Evolutionary conservation across 1,140 invertebrate genomes (phyloP).

Genomic region (Atta colombica): DNA sequence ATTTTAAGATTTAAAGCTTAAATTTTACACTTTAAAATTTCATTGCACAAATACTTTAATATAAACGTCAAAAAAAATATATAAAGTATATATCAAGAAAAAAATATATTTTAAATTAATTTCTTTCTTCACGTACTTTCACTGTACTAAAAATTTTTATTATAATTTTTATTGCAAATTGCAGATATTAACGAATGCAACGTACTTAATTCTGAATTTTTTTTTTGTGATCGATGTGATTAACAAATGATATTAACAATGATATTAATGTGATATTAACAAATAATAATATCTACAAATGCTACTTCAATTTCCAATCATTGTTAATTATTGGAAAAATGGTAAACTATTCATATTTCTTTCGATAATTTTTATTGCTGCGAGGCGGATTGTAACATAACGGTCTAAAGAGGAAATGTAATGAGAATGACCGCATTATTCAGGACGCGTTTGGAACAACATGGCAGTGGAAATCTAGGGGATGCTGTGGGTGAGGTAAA

Average conservation of each 20-base stretch:
- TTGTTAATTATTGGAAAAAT: background rate
- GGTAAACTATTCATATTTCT: conserved; percentile 14
- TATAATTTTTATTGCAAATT: conserved; percentile 11
- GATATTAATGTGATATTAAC: background rate
- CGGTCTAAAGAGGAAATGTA: conserved; percentile 67
- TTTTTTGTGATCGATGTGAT: background rate
- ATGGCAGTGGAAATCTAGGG: conserved; percentile 68
- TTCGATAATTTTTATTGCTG: conserved; percentile 36
- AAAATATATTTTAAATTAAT: background rate
- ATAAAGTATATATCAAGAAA: too few species aligned
- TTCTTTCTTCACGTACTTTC: background rate
- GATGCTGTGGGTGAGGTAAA: conserved; percentile 32
- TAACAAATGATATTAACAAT: too few species aligned
- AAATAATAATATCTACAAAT: background rate
- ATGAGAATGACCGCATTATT: conserved; percentile 82
- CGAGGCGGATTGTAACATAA: conserved; percentile 47
- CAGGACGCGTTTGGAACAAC: conserved; percentile 83
- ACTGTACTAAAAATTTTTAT: background rate
- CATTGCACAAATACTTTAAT: conserved; percentile 43
- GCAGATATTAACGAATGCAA: background rate
- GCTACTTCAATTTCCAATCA: background rate
- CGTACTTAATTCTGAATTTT: background rate
- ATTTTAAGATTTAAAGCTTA: too few species aligned
- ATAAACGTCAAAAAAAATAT: background rate
- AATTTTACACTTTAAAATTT: too few species aligned